Conservation (phyloP, 2,888 invertebrate genomes). For the Trissolcus japonicus region DNA sequence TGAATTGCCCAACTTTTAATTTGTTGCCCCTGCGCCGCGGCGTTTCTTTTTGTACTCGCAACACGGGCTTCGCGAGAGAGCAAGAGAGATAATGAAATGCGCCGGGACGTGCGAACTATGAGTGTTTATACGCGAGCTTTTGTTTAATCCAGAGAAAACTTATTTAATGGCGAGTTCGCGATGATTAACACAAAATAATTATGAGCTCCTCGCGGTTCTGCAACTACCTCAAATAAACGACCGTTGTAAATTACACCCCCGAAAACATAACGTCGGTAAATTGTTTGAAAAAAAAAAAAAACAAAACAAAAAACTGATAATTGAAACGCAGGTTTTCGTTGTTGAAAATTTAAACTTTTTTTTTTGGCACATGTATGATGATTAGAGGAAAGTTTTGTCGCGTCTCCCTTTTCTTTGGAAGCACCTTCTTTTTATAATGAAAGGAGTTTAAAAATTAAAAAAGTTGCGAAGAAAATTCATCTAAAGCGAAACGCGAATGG, state of each 20-base stretch:
- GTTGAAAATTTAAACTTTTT: neutral
- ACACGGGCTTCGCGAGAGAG: conserved; percentile 18
- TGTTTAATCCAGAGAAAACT: conserved; percentile 54
- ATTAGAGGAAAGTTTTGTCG: neutral
- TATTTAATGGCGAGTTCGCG: conserved; percentile 45
- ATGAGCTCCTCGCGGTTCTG: conserved; percentile 26
- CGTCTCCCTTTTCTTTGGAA: neutral
- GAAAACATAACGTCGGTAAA: neutral
- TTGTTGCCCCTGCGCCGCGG: conserved; percentile 36
- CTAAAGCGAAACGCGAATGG: conserved; percentile 2
- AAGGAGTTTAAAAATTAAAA: conserved; percentile 19
- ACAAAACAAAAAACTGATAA: neutral
- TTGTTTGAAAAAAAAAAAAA: neutral
- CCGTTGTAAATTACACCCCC: conserved; percentile 26
- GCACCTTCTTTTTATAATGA: neutral
- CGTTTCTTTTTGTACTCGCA: conserved; percentile 27
- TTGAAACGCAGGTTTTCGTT: neutral
- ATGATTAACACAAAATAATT: conserved; percentile 53
- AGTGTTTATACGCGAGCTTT: conserved; percentile 53
- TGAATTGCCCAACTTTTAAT: conserved; percentile 54
- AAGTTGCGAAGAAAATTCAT: conserved; percentile 23
- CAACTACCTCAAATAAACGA: conserved; percentile 16
- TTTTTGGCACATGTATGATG: neutral
- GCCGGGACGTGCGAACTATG: conserved; percentile 38
- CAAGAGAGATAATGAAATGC: conserved; percentile 50